phyloP scores from a whole-genome alignment of 2,888 invertebrate genomes.

The Xestia c-nigrum region DNA sequence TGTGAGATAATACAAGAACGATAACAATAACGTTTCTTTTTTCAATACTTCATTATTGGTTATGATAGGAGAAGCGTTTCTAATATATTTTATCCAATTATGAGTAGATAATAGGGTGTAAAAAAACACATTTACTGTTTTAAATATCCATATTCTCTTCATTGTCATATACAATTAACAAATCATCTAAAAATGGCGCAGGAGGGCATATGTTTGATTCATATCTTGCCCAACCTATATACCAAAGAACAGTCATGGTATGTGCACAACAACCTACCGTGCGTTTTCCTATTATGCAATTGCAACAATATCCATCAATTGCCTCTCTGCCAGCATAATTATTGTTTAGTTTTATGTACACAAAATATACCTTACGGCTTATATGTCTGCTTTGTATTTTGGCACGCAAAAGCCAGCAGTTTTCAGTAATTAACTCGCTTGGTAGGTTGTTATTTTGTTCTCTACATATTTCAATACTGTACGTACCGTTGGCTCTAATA shows the following conservation, averaged over 20 bases:
- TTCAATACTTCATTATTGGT: not conserved
- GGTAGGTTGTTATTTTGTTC: not conserved
- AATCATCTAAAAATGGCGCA: constrained; percentile 7
- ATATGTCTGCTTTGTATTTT: constrained; percentile 6
- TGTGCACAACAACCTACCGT: not conserved
- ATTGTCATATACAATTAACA: not conserved
- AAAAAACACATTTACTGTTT: not conserved
- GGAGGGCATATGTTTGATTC: constrained; percentile 3
- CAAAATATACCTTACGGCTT: not conserved
- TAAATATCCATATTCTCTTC: not conserved
- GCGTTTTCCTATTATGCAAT: constrained; percentile 8
- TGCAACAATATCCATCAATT: not conserved
- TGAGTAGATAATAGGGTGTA: not conserved
- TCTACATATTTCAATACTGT: not conserved
- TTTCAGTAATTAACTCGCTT: too few species aligned
- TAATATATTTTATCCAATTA: not conserved
- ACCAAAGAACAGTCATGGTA: constrained; percentile 1
- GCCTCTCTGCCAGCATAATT: not conserved
- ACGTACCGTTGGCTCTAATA: not conserved
- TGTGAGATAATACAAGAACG: not conserved
- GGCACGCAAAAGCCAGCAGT: not conserved
- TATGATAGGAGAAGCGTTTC: not conserved
- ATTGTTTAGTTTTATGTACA: not conserved
- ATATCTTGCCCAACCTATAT: not conserved
- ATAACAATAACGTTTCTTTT: not conserved